Evolutionary conservation across 2,888 invertebrate species (phyloP).

Genomic region (Mystacides longicornis): DNA sequence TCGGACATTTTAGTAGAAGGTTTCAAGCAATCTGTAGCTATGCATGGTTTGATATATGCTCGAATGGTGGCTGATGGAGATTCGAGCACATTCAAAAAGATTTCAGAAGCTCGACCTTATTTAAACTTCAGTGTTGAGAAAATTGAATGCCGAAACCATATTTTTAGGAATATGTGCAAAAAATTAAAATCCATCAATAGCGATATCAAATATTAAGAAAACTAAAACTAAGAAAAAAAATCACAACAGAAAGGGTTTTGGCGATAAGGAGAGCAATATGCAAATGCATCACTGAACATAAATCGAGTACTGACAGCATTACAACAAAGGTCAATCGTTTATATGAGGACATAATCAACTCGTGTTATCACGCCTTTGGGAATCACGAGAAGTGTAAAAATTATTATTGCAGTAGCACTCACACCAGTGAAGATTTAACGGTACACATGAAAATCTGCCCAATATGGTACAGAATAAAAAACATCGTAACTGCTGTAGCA

Average conservation of each 20-base stretch:
- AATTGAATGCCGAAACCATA: conserved; percentile 31
- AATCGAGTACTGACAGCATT: background rate
- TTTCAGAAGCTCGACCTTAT: background rate
- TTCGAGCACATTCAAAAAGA: background rate
- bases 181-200: background rate
- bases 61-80: conserved; percentile 31
- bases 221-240: background rate
- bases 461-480: background rate
- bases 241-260: no score
- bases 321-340: background rate
- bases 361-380: background rate
- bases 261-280: background rate
- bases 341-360: background rate
- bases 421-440: no score
- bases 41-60: conserved; percentile 29
- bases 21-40: conserved; percentile 28
- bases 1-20: conserved; percentile 31
- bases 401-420: background rate
- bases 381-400: background rate
- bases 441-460: background rate
- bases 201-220: background rate
- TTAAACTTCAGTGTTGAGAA: conserved; percentile 25
- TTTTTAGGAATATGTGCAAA: conserved; percentile 24
- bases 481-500: background rate
- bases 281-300: background rate